These are phyloP conservation scores for Erebia palarica DNA, from an alignment of 2,888 invertebrate genomes.

Conservation along the genomic window DNA sequence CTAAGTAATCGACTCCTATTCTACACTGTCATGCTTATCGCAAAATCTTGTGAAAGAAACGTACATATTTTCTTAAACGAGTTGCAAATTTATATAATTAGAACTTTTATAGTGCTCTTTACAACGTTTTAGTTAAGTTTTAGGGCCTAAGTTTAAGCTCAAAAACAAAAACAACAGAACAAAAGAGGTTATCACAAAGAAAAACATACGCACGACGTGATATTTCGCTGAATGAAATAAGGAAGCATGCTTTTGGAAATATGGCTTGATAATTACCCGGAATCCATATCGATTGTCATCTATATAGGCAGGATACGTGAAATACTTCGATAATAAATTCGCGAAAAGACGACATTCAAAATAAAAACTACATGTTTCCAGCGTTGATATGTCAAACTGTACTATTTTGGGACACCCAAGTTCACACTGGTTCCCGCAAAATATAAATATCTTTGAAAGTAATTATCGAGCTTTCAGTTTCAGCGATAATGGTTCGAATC, in stretches of 20 bases:
- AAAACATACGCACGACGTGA: conserved; percentile 60
- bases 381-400: conserved; percentile 78
- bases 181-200: conserved; percentile 67
- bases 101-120: not conserved
- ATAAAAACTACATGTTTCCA: conserved; percentile 79
- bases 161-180: conserved; percentile 47
- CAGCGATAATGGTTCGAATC: conserved; percentile 43
- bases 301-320: conserved; percentile 47
- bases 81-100: not conserved
- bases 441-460: conserved; percentile 61
- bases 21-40: not conserved
- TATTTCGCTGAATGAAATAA: conserved; percentile 44
- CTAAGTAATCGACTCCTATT: not conserved
- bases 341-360: conserved; percentile 66
- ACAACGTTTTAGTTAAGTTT: not conserved
- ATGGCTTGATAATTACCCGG: conserved; percentile 68
- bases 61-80: not conserved
- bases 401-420: conserved; percentile 79
- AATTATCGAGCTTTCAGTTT: conserved; percentile 47
- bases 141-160: not conserved
- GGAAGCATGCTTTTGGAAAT: conserved; percentile 50
- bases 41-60: not conserved
- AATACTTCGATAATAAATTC: conserved; percentile 62
- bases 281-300: conserved; percentile 71
- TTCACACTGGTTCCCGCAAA: conserved; percentile 68